phyloP scores from a whole-genome alignment of 2,113 vertebrate species.

The Apeltes quadracus region DNA sequence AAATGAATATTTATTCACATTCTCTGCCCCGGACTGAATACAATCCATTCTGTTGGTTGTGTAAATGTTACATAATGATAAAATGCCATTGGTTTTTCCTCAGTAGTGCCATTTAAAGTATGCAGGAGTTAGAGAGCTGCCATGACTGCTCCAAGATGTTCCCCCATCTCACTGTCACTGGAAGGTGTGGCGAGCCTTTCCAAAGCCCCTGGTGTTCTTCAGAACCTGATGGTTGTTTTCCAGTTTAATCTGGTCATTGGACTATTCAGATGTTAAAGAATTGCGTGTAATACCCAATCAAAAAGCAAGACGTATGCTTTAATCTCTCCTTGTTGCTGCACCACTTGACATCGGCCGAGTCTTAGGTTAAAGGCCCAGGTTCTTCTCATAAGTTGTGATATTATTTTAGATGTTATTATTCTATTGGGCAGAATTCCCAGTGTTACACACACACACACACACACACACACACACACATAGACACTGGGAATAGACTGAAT shows the following conservation, averaged over 20 bases:
- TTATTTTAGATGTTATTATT: constrained; percentile 12
- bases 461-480: background rate
- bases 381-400: constrained; percentile 44
- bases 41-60: constrained; percentile 48
- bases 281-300: constrained; percentile 31
- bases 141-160: constrained; percentile 15
- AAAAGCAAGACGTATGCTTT: constrained; percentile 46
- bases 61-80: constrained; percentile 17
- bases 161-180: constrained; percentile 3
- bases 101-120: background rate
- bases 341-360: constrained; percentile 38
- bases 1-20: constrained; percentile 71
- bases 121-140: constrained; percentile 19
- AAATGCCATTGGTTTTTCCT: constrained; percentile 19
- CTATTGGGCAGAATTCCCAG: constrained; percentile 23
- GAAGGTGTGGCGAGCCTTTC: constrained; percentile 9
- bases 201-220: constrained; percentile 24
- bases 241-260: constrained; percentile 30
- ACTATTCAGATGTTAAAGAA: constrained; percentile 31
- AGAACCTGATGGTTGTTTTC: constrained; percentile 10
- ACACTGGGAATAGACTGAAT: constrained; percentile 28
- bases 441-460: background rate
- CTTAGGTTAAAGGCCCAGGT: constrained; percentile 38
- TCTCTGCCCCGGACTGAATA: constrained; percentile 43
- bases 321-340: constrained; percentile 40